Evolutionary conservation across 1,140 invertebrate genomes (phyloP).

Genomic region (Drosophila ambigua): DNA sequence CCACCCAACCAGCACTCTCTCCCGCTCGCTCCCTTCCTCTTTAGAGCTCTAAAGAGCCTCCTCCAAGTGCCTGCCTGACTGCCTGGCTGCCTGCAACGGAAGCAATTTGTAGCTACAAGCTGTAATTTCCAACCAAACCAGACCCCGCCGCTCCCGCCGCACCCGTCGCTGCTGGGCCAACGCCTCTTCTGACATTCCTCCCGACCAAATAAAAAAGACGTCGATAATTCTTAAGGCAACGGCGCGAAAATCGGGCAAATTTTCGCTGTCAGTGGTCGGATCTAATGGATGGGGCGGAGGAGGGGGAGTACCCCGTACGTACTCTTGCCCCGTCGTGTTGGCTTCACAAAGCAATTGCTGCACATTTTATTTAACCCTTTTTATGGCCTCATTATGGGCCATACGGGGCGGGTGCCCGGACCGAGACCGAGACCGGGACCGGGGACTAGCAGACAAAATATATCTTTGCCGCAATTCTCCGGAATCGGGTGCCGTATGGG

Average conservation of each 20-base stretch:
- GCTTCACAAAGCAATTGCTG: constrained; percentile 73
- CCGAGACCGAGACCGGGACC: constrained; percentile 1
- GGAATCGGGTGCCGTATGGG: constrained; percentile 3
- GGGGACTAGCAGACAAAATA: constrained; percentile 44
- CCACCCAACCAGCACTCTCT: background rate
- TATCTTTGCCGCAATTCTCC: constrained; percentile 48
- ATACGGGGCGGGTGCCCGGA: constrained; percentile 2
- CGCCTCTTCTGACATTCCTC: constrained; percentile 49
- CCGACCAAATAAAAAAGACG: constrained; percentile 59
- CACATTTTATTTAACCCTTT: constrained; percentile 82
- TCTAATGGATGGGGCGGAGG: background rate
- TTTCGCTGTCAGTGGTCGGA: constrained; percentile 66
- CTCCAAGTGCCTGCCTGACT: constrained; percentile 73
- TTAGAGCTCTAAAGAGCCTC: constrained; percentile 36
- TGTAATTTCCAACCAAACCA: constrained; percentile 66
- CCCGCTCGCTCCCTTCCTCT: background rate
- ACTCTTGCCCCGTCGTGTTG: constrained; percentile 19
- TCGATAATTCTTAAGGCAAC: constrained; percentile 79
- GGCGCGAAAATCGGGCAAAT: constrained; percentile 78
- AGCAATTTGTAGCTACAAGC: constrained; percentile 83
- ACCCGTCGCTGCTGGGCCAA: constrained; percentile 23
- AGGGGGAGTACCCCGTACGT: too few species aligned
- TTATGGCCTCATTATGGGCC: constrained; percentile 79
- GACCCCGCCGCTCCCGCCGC: background rate
- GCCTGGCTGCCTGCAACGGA: constrained; percentile 73